These are phyloP conservation scores for Psammodynastes pulverulentus DNA, from an alignment of 2,113 vertebrate genomes.

Conservation along the genomic window DNA sequence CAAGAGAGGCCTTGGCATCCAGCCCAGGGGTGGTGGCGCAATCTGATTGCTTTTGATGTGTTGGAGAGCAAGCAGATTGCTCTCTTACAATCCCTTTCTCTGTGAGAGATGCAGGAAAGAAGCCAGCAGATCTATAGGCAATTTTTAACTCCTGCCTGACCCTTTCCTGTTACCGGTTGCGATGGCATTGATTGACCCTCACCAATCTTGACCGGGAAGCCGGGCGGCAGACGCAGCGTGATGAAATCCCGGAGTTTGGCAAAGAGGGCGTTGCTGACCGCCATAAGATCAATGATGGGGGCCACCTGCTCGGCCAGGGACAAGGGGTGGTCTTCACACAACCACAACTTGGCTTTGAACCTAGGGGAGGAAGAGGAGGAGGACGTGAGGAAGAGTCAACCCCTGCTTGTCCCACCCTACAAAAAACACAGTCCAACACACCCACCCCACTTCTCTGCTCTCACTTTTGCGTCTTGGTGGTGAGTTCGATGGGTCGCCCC, in stretches of 20 bases:
- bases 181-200: slow-evolving; percentile 28
- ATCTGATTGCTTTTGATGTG: background rate
- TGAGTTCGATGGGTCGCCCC: slow-evolving; percentile 92
- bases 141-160: background rate
- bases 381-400: background rate
- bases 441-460: too few relatives aligned
- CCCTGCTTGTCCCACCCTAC: background rate
- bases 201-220: slow-evolving; percentile 96
- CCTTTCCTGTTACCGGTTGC: background rate
- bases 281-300: slow-evolving; percentile 98
- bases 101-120: background rate
- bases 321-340: slow-evolving; percentile 94
- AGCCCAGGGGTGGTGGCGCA: too few relatives aligned
- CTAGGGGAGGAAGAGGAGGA: slow-evolving; percentile 61
- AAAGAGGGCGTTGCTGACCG: slow-evolving; percentile 93
- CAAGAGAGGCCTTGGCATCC: too few relatives aligned
- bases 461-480: slow-evolving; percentile 98
- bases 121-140: background rate
- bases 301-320: slow-evolving; percentile 93
- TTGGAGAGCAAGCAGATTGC: background rate
- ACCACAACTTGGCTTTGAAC: slow-evolving; percentile 97
- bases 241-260: slow-evolving; percentile 97
- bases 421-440: background rate
- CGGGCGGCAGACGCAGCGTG: slow-evolving; percentile 89
- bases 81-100: background rate